Base-by-base conservation (phyloP, 2,888 invertebrate species). In the Cactoblastis cactorum region DNA sequence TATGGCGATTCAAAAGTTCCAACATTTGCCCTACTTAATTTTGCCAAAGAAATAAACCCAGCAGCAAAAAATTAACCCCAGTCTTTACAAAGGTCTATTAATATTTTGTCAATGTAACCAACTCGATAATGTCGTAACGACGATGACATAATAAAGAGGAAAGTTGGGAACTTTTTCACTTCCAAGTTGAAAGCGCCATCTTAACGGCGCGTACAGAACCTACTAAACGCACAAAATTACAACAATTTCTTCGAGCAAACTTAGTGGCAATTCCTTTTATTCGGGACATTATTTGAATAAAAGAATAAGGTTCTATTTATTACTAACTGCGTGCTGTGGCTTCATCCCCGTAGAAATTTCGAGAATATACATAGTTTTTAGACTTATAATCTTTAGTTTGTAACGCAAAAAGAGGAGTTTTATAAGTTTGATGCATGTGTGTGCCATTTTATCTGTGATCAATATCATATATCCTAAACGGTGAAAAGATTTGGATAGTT, bases 181-280 rank as follows among this genome's bases (percentile, higher is more conserved):
- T 46, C 52, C 49, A 45, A 46, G 51, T 45, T 39, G 34, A 9
- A 2, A 14, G 37, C 50, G 22, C 22, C 69, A 69, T 77, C 76
- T 77, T 77, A 79, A 65, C 50, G 61, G 54, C 56, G 51, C 52
- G 53, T 52, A 57, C 54, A 55, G 61, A 62, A 63, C 64, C 62
- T 67, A 65, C 70, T 74, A 70, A 77, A 72, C 65, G 70, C 70
- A 70, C 65, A 63, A 67, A 67, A 72, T 74, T 77, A 74, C 70
- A 65, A 68, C 69, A 74, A 68, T 72, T 71, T 71, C 70, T 70
- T 71, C 62, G 64, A 55, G 64, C 65, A 69, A 67, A 63, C 69
- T 69, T 54, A 59, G 59, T 55, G 63, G 71, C 64, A 61, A 74
- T 80, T 75, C 60, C 63, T 77, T 80, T 79, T 71, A 77, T 74